Conservation (phyloP, 2,113 vertebrate species). For the Poecilia latipinna region DNA sequence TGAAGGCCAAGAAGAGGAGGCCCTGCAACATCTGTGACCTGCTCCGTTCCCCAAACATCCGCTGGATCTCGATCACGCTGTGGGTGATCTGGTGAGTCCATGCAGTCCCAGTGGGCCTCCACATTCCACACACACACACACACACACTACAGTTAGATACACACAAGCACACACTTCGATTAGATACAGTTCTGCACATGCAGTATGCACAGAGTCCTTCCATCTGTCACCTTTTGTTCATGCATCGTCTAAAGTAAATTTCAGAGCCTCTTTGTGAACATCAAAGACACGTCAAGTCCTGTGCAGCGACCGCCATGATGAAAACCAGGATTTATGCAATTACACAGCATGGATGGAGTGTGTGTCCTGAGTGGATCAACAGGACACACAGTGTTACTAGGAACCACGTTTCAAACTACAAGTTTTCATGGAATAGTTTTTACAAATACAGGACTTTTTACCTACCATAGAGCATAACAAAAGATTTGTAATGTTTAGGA, state of each 20-base stretch:
- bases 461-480: no score
- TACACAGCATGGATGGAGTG: slow-evolving; percentile 31
- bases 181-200: background rate
- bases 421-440: background rate
- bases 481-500: no score
- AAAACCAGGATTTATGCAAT: slow-evolving; percentile 45
- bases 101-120: slow-evolving; percentile 28
- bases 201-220: background rate
- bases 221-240: background rate
- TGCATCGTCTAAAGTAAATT: background rate
- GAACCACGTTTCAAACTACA: background rate
- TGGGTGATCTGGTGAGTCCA: slow-evolving; percentile 89
- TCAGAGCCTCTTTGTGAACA: background rate
- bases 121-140: slow-evolving; percentile 20
- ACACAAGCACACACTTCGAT: slow-evolving; percentile 11
- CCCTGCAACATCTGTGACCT: slow-evolving; percentile 87
- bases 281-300: slow-evolving; percentile 44
- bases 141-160: slow-evolving; percentile 17
- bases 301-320: slow-evolving; percentile 46
- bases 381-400: background rate
- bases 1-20: slow-evolving; percentile 43
- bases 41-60: slow-evolving; percentile 84
- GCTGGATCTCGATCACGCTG: slow-evolving; percentile 86
- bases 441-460: background rate
- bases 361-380: background rate